Evolutionary conservation across 2,113 vertebrate genomes (phyloP), one percentile per base, ranked within the genome.

Genomic region (Enhydra lutris): DNA sequence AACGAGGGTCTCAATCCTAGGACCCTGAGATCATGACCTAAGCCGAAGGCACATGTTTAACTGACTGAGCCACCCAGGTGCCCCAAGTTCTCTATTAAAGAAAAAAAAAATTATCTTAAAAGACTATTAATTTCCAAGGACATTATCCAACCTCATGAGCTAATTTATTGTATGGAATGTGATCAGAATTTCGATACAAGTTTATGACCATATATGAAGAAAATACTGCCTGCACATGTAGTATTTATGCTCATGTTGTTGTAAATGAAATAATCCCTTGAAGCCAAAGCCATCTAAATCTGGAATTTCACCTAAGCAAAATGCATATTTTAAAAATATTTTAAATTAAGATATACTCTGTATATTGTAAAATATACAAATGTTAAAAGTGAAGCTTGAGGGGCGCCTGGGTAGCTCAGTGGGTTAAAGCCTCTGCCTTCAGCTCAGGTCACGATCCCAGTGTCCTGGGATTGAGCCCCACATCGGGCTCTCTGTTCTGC

Each of bases 301-400:
- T 93, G 89, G 86, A 96, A 96, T 89, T 55, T 93, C 42, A 88
- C 69, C 45, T 71, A 87, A 95, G 39, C 12, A 69, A 95, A 88
- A 78, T 81, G 0, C 2, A n/a, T 45, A 61, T 31, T 78, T 86
- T 50, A 34, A 55, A 91, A 39, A 65, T 88, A 79, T 84, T 83
- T 95, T n/a, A 69, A 87, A 50, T n/a, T 85, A 92, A 26, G 9
- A 31, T 89, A 31, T 74, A 59, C 61, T 55, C 82, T 84, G 50
- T 1, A 42, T 18, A 47, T 24, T 36, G 10, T 73, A 95, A 79
- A 87, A 95, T 67, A 67, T 15, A 34, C 26, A 93, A 13, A 83
- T 65, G 55, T n/a, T 88, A 65, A 92, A 23, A 50, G 12, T 65
- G 36, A 73, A 59, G 12, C 67, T 89, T 47, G 4, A 36, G 50